Base-by-base conservation (phyloP, 2,797 vertebrate genomes). In the Hylomyscus alleni region DNA sequence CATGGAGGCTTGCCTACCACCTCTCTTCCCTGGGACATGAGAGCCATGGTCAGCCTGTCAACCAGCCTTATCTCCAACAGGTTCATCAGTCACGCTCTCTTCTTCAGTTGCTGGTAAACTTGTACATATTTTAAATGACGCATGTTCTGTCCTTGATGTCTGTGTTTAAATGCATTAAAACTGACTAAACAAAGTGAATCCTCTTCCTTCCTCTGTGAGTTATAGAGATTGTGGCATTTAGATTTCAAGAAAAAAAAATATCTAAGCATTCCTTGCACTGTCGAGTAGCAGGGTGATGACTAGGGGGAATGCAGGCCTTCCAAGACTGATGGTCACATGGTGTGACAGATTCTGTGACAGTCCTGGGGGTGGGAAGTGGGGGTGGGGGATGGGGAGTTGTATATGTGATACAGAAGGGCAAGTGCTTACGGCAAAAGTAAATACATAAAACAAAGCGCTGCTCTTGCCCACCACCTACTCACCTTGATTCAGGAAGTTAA, bases 401-500 rank as follows among this genome's bases (percentile, higher is more conserved):
- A 7, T 50, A 34, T 58, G 34, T 47, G 10, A 90, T 80, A 93
- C 56, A 69, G 10, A 76, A 81, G 52, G 52, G 37, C 19, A 81
- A 91, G 76, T 58, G 40, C 72, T 91, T 50, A 78, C 14, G 47
- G 22, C 29, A 62, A 54, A 60, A 76, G 75, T 31, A 60, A 78
- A 78, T 24, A 50, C 26, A 90, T 60, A 50, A 91, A 58, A 47
- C 7, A 56, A 44, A 56, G 9, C 17, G n/a, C 44, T 80, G 82
- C 29, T 54, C 69, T 17, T 54, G 20, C 6, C 24, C 29, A 6
- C 58, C 7, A 0, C 7, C 0, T 0, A 84, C 98, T 99, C 98
- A 99, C 99, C 99, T 99, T 99, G 99, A 97, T 99, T 99, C 34
- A 99, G 99, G 98, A 99, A 99, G 99, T 99, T 99, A 98, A 99